Evolutionary conservation across 2,113 vertebrate genomes (phyloP).

Genomic region (Sclerurus mexicanus): DNA sequence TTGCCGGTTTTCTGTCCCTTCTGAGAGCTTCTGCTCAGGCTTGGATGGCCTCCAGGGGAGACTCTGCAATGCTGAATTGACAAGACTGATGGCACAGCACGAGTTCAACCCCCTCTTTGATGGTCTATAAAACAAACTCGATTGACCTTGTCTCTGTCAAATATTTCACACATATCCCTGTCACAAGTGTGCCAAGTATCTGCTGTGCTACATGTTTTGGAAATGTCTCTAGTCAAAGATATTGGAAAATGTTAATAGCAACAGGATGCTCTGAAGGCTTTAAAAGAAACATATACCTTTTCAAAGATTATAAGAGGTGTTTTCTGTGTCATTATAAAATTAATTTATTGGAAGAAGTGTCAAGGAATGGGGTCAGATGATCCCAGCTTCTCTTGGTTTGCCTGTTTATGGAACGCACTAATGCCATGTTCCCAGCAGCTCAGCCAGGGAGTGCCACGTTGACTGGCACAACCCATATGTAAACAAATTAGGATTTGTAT

Average conservation of each 20-base stretch:
- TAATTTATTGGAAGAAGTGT: neutral
- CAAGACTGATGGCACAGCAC: neutral
- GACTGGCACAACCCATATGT: neutral
- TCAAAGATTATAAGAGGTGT: neutral
- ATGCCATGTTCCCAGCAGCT: fast-evolving
- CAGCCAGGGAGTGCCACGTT: neutral
- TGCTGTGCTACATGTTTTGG: neutral
- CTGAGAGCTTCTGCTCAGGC: neutral
- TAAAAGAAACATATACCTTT: neutral
- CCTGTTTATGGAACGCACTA: neutral
- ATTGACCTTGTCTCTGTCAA: neutral
- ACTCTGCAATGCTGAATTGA: neutral
- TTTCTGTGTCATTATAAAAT: neutral
- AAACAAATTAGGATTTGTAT: neutral
- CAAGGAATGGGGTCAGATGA: neutral
- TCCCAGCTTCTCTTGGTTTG: neutral
- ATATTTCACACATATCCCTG: neutral
- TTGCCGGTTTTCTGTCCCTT: neutral
- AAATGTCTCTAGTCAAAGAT: neutral
- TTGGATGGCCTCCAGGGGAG: neutral
- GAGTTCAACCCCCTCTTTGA: neutral
- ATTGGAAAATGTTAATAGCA: neutral
- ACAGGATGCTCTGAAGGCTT: neutral
- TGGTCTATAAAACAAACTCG: neutral
- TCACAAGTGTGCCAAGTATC: neutral